Evolutionary conservation across 2,888 invertebrate species (phyloP).

Genomic region (Drosophila sordidula): DNA sequence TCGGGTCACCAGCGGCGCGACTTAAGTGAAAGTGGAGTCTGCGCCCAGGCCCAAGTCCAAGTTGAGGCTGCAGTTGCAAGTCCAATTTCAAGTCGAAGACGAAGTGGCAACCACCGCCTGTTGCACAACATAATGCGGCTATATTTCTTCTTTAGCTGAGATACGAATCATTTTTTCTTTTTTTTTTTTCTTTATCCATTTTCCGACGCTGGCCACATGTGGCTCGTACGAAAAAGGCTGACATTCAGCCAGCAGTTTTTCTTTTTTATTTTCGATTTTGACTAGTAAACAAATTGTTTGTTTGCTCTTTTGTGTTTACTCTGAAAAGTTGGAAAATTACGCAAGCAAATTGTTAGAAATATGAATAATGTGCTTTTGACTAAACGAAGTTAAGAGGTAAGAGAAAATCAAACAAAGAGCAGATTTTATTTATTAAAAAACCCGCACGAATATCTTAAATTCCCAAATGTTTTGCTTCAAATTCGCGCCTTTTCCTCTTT

Average conservation of each 20-base stretch:
- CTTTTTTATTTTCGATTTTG: constrained; percentile 35
- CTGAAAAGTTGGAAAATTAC: constrained; percentile 47
- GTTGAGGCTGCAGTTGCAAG: constrained; percentile 7
- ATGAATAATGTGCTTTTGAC: constrained; percentile 39
- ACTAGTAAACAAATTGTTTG: constrained; percentile 66
- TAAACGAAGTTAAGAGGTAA: not conserved
- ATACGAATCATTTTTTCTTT: constrained; percentile 35
- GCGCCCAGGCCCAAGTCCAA: constrained; percentile 34
- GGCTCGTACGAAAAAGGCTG: constrained; percentile 43
- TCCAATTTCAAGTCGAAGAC: constrained; percentile 14
- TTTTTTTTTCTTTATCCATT: constrained; percentile 36
- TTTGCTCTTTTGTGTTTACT: constrained; percentile 28
- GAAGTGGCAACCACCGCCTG: constrained; percentile 48
- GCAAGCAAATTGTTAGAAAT: constrained; percentile 39
- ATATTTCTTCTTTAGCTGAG: constrained; percentile 65
- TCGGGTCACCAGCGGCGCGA: constrained; percentile 66
- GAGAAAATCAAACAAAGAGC: not conserved
- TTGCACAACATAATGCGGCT: constrained; percentile 67
- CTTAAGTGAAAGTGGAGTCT: constrained; percentile 69
- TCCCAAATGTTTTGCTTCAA: not conserved
- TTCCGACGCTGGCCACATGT: constrained; percentile 59
- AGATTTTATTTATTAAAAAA: not conserved
- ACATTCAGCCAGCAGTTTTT: constrained; percentile 35
- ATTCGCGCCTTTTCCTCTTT: not conserved
- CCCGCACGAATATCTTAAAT: not conserved